Evolutionary conservation across 1,140 invertebrate genomes (phyloP), one percentile per base, ranked within the genome.

Genomic region (Lerema accius): DNA sequence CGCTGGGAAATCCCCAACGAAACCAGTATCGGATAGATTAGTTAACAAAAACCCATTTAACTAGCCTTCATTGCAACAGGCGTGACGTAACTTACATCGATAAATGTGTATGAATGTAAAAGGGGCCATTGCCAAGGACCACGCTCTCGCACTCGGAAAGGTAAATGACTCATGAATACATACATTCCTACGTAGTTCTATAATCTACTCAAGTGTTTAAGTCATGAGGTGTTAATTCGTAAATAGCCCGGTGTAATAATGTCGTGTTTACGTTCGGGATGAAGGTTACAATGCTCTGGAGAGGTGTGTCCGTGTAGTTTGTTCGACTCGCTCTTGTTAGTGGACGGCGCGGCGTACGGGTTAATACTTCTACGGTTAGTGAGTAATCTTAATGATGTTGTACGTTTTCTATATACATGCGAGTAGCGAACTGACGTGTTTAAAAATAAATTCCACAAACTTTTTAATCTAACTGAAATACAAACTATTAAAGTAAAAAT

Each of bases 101-200:
- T 84, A 80, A 81, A 81, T 80, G 73, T 82, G 71, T 81, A 71
- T 76, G 67, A 78, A 78, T 82, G 75, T 78, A 76, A 85, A 86
- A 79, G 78, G 70, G 80, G 84, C 84, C 80, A 83, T 69, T 86
- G 80, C 76, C 84, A 86, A 84, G 84, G 84, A 84, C 76, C 66
- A 74, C 65, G 48, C 69, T 76, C 71, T 73, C 73, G 67, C 71
- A 76, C 66, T 71, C 72, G 66, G 73, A 83, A 79, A 85, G 80
- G 82, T 82, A 79, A 82, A 81, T 81, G 78, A 82, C 81, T 82
- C 67, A 64, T 73, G 48, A 58, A 70, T 70, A 69, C 69, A 65
- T 63, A 63, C 49, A 61, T 53, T 50, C 51, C 28, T 67, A 59
- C 62, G 42, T 69, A 75, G 55, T 64, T 53, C 64, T 66, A 64